Conservation (phyloP, 2,888 invertebrate genomes). For the Apodemia hepburni region DNA sequence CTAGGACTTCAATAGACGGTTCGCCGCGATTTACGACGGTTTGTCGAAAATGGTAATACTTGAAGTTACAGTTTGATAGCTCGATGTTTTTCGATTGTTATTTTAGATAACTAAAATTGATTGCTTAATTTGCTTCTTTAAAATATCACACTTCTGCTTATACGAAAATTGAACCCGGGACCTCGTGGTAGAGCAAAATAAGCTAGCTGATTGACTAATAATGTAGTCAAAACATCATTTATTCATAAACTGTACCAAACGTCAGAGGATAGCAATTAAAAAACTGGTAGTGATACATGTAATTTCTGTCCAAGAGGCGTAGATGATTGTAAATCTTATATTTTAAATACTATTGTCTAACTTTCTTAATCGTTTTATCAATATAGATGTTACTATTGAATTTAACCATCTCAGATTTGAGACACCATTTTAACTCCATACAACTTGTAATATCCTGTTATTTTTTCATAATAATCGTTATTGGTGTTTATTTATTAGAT, state of each 20-base stretch:
- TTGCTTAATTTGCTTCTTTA: no score
- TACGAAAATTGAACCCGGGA: no score
- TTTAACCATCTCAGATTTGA: slow-evolving; percentile 44
- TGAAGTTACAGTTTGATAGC: no score
- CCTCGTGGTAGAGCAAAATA: no score
- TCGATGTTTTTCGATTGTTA: no score
- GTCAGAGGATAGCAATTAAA: slow-evolving; percentile 70
- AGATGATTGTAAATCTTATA: slow-evolving; percentile 52
- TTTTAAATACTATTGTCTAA: slow-evolving; percentile 57
- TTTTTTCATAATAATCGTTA: slow-evolving; percentile 79
- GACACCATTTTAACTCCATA: slow-evolving; percentile 62
- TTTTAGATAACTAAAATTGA: no score
- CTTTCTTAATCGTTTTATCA: slow-evolving; percentile 50
- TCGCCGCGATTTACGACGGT: no score
- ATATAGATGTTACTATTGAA: slow-evolving; percentile 74
- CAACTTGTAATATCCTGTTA: slow-evolving; percentile 74
- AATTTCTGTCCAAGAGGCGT: slow-evolving; percentile 59
- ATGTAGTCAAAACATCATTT: slow-evolving; percentile 38
- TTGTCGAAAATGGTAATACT: no score
- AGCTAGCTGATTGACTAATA: neutral
- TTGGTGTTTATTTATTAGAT: slow-evolving; percentile 80
- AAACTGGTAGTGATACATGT: slow-evolving; percentile 68
- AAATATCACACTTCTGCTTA: slow-evolving; percentile 9
- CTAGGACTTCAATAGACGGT: no score
- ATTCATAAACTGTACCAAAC: slow-evolving; percentile 61